Conservation (phyloP, 2,888 invertebrate genomes). For the Ornithoptera alexandrae region DNA sequence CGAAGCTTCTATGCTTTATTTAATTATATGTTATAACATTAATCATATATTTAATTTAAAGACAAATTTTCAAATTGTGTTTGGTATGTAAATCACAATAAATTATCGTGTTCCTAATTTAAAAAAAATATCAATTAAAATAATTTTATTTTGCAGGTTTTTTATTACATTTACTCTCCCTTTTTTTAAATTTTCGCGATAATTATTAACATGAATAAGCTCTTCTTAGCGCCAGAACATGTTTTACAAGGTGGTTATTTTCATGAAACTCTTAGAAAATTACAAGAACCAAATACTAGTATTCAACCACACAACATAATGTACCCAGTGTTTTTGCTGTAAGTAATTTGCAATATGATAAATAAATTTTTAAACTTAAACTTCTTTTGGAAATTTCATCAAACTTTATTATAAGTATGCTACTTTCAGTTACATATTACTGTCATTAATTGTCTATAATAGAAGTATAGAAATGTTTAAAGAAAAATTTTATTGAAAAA, state of each 20-base stretch:
- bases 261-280: constrained; percentile 89
- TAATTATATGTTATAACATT: neutral
- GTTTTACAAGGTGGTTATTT: constrained; percentile 91
- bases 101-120: neutral
- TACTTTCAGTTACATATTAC: too few species aligned
- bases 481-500: too few species aligned
- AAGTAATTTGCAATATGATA: constrained; percentile 64
- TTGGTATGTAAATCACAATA: too few species aligned
- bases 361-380: neutral
- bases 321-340: constrained; percentile 93
- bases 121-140: neutral
- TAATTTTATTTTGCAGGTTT: neutral
- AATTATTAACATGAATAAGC: constrained; percentile 49
- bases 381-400: neutral
- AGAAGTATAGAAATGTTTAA: too few species aligned
- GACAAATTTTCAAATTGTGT: too few species aligned
- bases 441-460: too few species aligned
- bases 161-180: neutral
- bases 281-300: constrained; percentile 88
- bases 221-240: constrained; percentile 76
- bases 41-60: neutral
- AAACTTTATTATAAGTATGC: too few species aligned
- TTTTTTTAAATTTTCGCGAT: neutral
- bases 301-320: constrained; percentile 89
- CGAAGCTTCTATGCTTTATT: neutral